Evolutionary conservation across 1,140 invertebrate genomes (phyloP).

Genomic region (Matsumurasca onukii): DNA sequence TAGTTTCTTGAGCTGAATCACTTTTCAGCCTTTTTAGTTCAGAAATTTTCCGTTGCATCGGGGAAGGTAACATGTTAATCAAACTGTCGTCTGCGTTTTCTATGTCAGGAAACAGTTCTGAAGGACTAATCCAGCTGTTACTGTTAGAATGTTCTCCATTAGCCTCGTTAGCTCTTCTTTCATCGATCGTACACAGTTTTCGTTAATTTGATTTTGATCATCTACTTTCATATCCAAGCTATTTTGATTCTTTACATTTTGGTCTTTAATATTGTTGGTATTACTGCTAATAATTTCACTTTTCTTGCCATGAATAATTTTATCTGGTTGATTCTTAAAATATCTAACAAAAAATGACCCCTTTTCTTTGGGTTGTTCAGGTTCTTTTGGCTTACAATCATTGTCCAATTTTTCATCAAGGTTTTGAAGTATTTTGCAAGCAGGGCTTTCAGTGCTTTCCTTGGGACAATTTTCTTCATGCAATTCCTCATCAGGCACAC

Average conservation of each 20-base stretch:
- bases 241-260: not conserved
- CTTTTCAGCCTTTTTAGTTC: not conserved
- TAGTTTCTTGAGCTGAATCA: not conserved
- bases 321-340: conserved; percentile 12
- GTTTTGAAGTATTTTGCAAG: not conserved
- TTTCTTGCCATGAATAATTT: not conserved
- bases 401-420: not conserved
- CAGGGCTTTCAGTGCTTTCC: not conserved
- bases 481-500: not conserved
- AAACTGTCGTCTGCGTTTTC: conserved; percentile 34
- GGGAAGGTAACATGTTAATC: conserved; percentile 20
- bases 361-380: too few relatives aligned
- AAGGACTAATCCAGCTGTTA: conserved; percentile 33
- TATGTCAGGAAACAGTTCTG: conserved; percentile 39
- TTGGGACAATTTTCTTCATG: not conserved
- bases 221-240: not conserved
- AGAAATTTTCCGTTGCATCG: conserved; percentile 18
- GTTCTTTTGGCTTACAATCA: not conserved
- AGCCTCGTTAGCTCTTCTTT: not conserved
- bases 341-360: conserved; percentile 36
- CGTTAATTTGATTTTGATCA: not conserved
- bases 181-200: not conserved
- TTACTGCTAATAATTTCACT: not conserved
- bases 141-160: conserved; percentile 5
- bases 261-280: not conserved